Percentiles rank a stretch among this genome's conserved stretches.
Evolutionary conservation across 2,113 vertebrate species (phyloP).

Genomic region (Hipposideros armiger): DNA sequence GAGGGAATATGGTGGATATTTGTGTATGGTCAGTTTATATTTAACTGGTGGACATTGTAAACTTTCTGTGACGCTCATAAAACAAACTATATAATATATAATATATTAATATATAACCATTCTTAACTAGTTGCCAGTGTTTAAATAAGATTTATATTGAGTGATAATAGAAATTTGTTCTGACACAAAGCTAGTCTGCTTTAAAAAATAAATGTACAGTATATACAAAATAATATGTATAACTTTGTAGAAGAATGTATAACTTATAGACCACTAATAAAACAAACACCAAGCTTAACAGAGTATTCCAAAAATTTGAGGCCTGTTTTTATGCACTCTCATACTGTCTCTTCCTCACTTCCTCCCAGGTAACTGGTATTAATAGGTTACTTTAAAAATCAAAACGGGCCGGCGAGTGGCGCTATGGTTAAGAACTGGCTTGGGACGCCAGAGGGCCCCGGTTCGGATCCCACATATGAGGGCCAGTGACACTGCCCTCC

Average conservation of each 20-base stretch:
- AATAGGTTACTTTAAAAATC: conserved; percentile 18
- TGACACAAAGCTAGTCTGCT: conserved; percentile 22
- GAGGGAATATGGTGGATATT: background rate
- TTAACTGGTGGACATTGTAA: conserved; percentile 19
- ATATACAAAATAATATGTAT: background rate
- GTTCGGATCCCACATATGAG: no score
- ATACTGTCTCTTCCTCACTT: conserved; percentile 7
- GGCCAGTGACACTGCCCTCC: no score
- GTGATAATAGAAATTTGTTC: background rate
- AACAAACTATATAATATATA: conserved; percentile 27
- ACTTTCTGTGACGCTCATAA: conserved; percentile 3
- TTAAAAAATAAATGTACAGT: background rate
- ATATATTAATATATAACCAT: conserved; percentile 19
- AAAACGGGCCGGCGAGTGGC: background rate
- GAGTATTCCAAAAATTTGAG: background rate
- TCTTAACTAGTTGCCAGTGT: conserved; percentile 8
- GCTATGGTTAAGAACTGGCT: no score
- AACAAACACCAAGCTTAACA: background rate
- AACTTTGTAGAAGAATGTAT: background rate
- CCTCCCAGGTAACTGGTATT: background rate
- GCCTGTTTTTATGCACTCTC: background rate
- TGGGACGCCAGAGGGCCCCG: no score
- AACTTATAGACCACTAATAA: background rate
- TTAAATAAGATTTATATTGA: conserved; percentile 21
- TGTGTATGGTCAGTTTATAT: background rate